A percentile compares a stretch with the other conserved stretches of the same genome.
Evolutionary conservation across 1,140 invertebrate species (phyloP).

Genomic region (Phymorhynchus buccinoides): DNA sequence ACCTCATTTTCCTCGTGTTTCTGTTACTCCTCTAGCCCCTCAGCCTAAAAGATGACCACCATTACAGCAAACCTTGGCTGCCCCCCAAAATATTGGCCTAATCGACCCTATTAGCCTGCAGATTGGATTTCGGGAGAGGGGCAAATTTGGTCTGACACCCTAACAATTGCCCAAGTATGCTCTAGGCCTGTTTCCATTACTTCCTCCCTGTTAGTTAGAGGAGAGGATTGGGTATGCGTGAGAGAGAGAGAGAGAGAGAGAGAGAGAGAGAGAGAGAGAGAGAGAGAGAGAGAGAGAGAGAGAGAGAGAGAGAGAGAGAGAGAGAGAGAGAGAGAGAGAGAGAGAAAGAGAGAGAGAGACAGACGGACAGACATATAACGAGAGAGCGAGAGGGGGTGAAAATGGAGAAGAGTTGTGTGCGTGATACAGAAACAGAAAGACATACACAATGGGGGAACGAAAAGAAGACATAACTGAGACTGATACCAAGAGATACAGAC

Average conservation of each 20-base stretch:
- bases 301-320: too few relatives aligned
- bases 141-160: slow-evolving; percentile 21
- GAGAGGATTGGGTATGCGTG: too few relatives aligned
- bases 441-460: not conserved
- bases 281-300: too few relatives aligned
- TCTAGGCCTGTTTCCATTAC: slow-evolving; percentile 41
- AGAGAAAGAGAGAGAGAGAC: not conserved
- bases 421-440: not conserved
- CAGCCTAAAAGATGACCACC: slow-evolving; percentile 30
- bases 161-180: slow-evolving; percentile 42
- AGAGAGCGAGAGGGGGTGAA: not conserved
- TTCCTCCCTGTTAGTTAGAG: not conserved
- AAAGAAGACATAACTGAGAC: not conserved
- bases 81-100: too few relatives aligned
- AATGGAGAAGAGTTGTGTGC: not conserved
- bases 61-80: too few relatives aligned
- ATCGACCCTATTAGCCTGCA: too few relatives aligned
- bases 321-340: too few relatives aligned
- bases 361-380: not conserved
- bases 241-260: too few relatives aligned
- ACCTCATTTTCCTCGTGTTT: not conserved
- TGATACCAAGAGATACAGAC: not conserved
- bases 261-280: too few relatives aligned
- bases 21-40: not conserved
- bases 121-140: too few relatives aligned